These are phyloP conservation scores for Drosophila pachea DNA, from an alignment of 1,140 invertebrate species.

Conservation along the genomic window DNA sequence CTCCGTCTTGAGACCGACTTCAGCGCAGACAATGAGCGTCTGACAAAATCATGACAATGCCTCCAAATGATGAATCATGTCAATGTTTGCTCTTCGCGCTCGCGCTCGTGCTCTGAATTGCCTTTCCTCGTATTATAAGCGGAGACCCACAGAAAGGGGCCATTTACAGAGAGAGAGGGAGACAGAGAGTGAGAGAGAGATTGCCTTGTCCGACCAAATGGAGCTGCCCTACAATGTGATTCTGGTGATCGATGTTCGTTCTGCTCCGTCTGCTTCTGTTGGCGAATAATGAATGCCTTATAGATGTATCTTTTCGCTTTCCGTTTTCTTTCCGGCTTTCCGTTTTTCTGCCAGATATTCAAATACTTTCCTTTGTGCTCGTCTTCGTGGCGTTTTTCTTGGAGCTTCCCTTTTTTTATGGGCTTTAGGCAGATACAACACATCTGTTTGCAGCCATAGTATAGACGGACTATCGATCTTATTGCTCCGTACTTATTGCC, in stretches of 20 bases:
- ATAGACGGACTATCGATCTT: conserved; percentile 35
- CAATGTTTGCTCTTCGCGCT: conserved; percentile 40
- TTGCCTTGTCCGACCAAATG: too few relatives aligned
- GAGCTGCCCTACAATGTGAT: too few relatives aligned
- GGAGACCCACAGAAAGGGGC: conserved; percentile 11
- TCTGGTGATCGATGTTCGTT: too few relatives aligned
- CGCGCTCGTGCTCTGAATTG: conserved; percentile 50
- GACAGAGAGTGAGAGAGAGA: not conserved
- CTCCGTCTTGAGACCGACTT: conserved; percentile 34
- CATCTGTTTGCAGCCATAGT: conserved; percentile 15
- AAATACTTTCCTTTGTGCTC: conserved; percentile 4
- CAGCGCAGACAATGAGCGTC: conserved; percentile 40
- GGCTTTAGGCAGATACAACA: conserved; percentile 1
- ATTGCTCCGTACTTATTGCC: conserved; percentile 25
- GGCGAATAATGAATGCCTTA: not conserved
- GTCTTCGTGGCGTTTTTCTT: conserved; percentile 1
- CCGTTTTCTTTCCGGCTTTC: not conserved
- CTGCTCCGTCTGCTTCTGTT: not conserved
- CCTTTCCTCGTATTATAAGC: conserved; percentile 32
- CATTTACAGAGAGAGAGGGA: conserved; percentile 20
- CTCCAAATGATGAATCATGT: conserved; percentile 45
- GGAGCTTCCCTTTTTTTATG: conserved; percentile 9
- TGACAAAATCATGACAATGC: conserved; percentile 33
- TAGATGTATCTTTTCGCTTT: not conserved
- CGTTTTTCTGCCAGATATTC: not conserved